A percentile compares a stretch with the other conserved stretches of the same genome.
Evolutionary conservation across 1,140 invertebrate species (phyloP).

Genomic region (Cheumatopsyche charites): DNA sequence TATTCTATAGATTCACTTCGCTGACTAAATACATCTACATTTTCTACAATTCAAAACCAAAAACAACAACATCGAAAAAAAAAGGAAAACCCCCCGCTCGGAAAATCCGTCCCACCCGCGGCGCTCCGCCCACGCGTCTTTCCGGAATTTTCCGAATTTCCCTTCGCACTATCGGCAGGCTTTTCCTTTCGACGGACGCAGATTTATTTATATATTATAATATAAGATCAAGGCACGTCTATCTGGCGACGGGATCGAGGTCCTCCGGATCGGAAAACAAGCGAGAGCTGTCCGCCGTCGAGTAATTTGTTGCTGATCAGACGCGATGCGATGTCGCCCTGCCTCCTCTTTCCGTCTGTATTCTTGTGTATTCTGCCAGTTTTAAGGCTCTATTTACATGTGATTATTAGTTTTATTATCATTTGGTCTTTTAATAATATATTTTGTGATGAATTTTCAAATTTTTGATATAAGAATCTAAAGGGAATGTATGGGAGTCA

Average conservation of each 20-base stretch:
- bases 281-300: slow-evolving; percentile 45
- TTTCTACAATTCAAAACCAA: too few relatives aligned
- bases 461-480: neutral
- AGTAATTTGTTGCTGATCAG: slow-evolving; percentile 50
- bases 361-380: too few relatives aligned
- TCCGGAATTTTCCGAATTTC: too few relatives aligned
- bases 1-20: too few relatives aligned
- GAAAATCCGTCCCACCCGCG: neutral
- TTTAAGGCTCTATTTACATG: too few relatives aligned
- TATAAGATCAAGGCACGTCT: slow-evolving; percentile 1
- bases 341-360: slow-evolving; percentile 22
- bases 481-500: neutral
- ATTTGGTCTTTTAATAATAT: too few relatives aligned
- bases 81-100: too few relatives aligned
- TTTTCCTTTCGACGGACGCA: neutral
- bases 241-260: slow-evolving; percentile 36
- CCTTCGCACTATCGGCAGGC: neutral
- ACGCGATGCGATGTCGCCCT: slow-evolving; percentile 48
- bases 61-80: too few relatives aligned
- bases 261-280: slow-evolving; percentile 44
- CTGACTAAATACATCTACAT: too few relatives aligned
- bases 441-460: too few relatives aligned
- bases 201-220: slow-evolving; percentile 39
- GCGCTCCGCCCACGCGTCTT: neutral
- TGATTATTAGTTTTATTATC: too few relatives aligned